These are phyloP conservation scores for Botrylloides violaceus DNA, from an alignment of 23 tunicate genomes.

Conservation along the genomic window DNA sequence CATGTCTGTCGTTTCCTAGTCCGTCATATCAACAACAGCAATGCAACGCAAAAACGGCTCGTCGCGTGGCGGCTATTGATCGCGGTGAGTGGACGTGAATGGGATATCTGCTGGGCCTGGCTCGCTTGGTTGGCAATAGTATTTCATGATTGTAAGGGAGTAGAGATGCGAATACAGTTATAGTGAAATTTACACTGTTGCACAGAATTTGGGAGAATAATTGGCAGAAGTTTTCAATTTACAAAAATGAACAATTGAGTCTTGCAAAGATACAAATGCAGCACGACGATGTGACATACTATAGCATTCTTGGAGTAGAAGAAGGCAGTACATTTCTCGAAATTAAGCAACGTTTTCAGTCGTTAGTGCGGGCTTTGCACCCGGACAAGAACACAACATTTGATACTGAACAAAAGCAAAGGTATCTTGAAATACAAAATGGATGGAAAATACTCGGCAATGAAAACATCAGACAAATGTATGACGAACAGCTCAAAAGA, in stretches of 20 bases:
- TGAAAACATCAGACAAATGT: slow-evolving; percentile 1
- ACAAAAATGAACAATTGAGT: too few species aligned
- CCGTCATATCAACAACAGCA: neutral
- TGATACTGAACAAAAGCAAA: neutral
- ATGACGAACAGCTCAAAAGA: neutral
- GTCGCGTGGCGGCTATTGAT: too few species aligned
- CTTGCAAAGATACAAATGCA: too few species aligned
- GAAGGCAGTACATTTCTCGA: neutral
- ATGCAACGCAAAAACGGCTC: too few species aligned
- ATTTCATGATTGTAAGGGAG: too few species aligned
- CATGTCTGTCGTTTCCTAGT: neutral
- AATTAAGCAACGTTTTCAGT: slow-evolving; percentile 2
- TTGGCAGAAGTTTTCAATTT: too few species aligned
- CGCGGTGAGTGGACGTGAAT: too few species aligned
- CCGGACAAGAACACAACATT: slow-evolving; percentile 7
- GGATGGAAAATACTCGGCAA: slow-evolving; percentile 21
- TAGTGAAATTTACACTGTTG: too few species aligned
- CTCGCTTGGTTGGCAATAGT: too few species aligned
- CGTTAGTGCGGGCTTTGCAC: neutral
- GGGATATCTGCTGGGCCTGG: too few species aligned
- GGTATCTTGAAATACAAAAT: slow-evolving; percentile 5
- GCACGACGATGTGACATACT: slow-evolving; percentile 5
- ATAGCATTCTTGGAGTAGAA: neutral
- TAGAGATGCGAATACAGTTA: too few species aligned
- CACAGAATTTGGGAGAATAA: too few species aligned